phyloP scores from a whole-genome alignment of 2,888 invertebrate genomes.

The Copidosoma aretas region DNA sequence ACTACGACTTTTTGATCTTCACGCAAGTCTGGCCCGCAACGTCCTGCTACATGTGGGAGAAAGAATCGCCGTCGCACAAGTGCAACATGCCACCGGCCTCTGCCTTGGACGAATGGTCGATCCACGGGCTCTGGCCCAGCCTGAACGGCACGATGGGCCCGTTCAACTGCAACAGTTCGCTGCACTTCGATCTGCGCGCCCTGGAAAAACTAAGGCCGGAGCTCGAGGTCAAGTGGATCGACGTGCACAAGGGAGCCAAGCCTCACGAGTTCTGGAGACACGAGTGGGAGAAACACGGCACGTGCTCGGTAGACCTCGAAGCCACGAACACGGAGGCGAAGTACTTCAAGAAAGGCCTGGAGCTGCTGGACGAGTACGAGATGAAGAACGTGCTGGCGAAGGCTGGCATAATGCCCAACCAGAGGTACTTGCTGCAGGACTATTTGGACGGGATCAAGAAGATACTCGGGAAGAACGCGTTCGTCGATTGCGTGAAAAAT shows the following conservation, averaged over 20 bases:
- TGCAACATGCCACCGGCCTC: conserved; percentile 69
- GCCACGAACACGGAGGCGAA: conserved; percentile 69
- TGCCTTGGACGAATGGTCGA: conserved; percentile 71
- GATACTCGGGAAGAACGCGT: conserved; percentile 67
- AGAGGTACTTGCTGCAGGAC: conserved; percentile 48
- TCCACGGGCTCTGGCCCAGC: conserved; percentile 87
- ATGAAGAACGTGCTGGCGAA: conserved; percentile 68
- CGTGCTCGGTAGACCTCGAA: conserved; percentile 72
- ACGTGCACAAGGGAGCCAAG: conserved; percentile 70
- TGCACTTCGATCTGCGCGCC: conserved; percentile 70
- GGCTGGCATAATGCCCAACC: conserved; percentile 68
- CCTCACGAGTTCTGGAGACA: conserved; percentile 75
- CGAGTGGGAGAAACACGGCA: conserved; percentile 86
- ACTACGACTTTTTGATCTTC: conserved; percentile 80
- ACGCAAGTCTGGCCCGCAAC: conserved; percentile 83
- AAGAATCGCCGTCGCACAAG: conserved; percentile 66
- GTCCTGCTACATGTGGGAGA: conserved; percentile 75
- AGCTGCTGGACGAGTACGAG: conserved; percentile 69
- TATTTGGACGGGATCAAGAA: conserved; percentile 66
- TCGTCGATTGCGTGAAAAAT: conserved; percentile 71
- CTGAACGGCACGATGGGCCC: conserved; percentile 73
- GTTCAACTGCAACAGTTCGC: conserved; percentile 73
- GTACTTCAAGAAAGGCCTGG: conserved; percentile 73
- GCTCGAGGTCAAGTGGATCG: conserved; percentile 74
- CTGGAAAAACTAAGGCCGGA: conserved; percentile 68